Evolutionary conservation across 2,113 vertebrate species (phyloP), one percentile per base, ranked within the genome.

Genomic region (Lynx canadensis): DNA sequence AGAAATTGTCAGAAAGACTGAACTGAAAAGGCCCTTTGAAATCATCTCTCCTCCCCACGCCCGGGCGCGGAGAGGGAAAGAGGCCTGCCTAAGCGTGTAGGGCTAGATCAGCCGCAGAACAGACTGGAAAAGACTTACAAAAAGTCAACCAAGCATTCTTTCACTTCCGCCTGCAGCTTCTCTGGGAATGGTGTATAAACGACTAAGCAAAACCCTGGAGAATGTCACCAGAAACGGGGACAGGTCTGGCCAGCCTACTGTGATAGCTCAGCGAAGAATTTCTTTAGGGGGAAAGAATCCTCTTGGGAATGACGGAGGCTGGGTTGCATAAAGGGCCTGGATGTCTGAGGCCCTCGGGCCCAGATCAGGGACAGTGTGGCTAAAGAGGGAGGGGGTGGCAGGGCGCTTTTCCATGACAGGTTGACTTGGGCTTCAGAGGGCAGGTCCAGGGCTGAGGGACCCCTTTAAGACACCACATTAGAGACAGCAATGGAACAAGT

Each of bases 1-100:
- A 95, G 85, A 94, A 74, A 95, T 66, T 52, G 66, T 50, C 83
- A 90, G 96, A 93, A 92, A 79, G 50, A 57, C 55, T 48, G 82
- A 65, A 45, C 91, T 86, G 38, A 93, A 96, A 76, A 76, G 81
- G 36, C 66, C 48, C 68, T 80, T 69, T 65, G 41, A 92, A 89
- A 68, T 45, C 57, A 45, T 41, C 48, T 38, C 50, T 12, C 55
- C 50, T 12, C 55, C 74, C 91, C 48, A 92, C 74, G 60, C 21
- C 71, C 85, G 84, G 91, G 60, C 5, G 0, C 78, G n/a, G 27
- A 78, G 60, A 66, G 9, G 18, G 18, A 19, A 45, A 5, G 9
- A 85, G 82, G 81, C 50, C 41, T 73, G 81, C 78, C 50, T 68
- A 45, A 88, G 87, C 15, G 0, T 4, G 31, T 50, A 83, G 31